Evolutionary conservation across 2,797 vertebrate species (phyloP).

Genomic region (Acrocephalus scirpaceus): DNA sequence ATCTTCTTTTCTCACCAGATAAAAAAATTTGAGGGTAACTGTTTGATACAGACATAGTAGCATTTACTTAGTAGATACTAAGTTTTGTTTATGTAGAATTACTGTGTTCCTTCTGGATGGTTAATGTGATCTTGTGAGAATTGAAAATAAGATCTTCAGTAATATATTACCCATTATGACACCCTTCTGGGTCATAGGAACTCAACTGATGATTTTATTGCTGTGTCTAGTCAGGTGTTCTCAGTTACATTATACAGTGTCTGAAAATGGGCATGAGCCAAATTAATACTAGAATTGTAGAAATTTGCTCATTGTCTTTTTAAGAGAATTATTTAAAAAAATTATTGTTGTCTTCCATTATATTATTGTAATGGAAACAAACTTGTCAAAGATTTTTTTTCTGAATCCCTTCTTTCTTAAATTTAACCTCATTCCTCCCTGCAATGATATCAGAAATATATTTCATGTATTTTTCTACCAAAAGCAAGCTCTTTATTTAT

Average conservation of each 20-base stretch:
- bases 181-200: neutral
- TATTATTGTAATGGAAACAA: neutral
- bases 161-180: neutral
- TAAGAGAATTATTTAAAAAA: neutral
- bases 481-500: neutral
- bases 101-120: neutral
- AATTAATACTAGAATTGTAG: neutral
- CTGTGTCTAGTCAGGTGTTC: neutral
- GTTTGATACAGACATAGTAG: neutral
- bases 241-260: neutral
- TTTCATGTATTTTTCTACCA: neutral
- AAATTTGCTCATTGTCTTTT: neutral
- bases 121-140: neutral
- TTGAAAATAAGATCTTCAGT: neutral
- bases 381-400: neutral
- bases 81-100: neutral
- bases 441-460: neutral
- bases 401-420: neutral
- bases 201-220: neutral
- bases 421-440: neutral
- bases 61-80: neutral
- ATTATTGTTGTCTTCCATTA: neutral
- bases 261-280: neutral
- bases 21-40: neutral
- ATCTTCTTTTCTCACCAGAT: neutral